Conservation (phyloP, 2,888 invertebrate species). For the Eupithecia inturbata region DNA sequence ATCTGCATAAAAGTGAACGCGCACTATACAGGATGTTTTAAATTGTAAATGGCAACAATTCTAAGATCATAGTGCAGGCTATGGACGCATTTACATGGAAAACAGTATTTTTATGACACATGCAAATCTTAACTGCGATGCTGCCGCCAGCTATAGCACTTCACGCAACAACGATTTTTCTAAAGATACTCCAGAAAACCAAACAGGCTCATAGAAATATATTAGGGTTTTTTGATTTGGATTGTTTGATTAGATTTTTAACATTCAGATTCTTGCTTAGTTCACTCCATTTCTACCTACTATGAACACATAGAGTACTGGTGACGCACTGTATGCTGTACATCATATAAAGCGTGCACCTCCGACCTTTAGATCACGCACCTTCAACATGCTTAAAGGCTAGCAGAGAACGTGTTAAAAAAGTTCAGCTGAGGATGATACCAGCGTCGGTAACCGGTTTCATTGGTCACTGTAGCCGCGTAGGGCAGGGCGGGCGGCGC, state of each 20-base stretch:
- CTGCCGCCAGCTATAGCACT: background rate
- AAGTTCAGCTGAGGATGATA: background rate
- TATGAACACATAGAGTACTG: too few relatives aligned
- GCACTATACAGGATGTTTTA: conserved; percentile 48
- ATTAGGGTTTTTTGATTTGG: background rate
- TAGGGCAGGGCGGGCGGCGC: conserved; percentile 47
- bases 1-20: conserved; percentile 43
- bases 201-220: background rate
- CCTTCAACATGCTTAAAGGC: background rate
- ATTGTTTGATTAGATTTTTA: background rate
- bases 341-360: too few relatives aligned
- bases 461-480: conserved; percentile 30
- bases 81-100: conserved; percentile 12
- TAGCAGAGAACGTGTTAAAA: background rate
- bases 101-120: conserved; percentile 4
- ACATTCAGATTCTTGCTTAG: background rate
- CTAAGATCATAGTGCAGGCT: conserved; percentile 42
- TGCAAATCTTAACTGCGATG: conserved; percentile 2
- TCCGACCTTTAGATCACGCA: too few relatives aligned
- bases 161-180: background rate
- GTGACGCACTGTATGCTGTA: background rate
- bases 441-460: conserved; percentile 10
- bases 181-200: background rate
- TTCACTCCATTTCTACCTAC: too few relatives aligned
- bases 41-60: conserved; percentile 59